Base-by-base conservation (phyloP, 1,140 invertebrate genomes). In the Drosophila quadrilineata region DNA sequence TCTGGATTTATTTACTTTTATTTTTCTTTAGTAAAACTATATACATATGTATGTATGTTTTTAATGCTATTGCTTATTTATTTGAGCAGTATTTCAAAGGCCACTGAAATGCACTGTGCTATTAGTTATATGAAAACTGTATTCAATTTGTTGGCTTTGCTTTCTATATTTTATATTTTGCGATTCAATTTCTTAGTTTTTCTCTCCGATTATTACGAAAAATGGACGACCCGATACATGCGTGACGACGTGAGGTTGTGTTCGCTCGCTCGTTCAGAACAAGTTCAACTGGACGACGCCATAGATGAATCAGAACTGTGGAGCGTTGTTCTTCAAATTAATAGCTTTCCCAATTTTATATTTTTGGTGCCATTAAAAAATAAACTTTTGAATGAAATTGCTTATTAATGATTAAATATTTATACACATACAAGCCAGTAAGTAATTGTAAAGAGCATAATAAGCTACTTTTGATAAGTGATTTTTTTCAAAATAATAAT, bases 1-100 rank as follows among this genome's bases (percentile, higher is more conserved):
- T 77, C 58, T 59, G 69, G 70, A 60, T 84, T 85, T 84, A 84
- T 84, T 85, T 84, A 84, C 79, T 72, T 73, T 82, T 82, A 69
- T 84, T 70, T 77, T 65, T 64, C 16, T 57, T 16, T 72, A 22
- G 43, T 67, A 54, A 64, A 58, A 58, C 43, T 80, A 79, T 59
- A 53, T 65, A 21, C 62, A 66, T n/a, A n/a, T n/a, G n/a, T n/a
- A n/a, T n/a, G n/a, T n/a, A n/a, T n/a, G n/a, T n/a, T n/a, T n/a
- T n/a, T n/a, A n/a, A 63, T 72, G 56, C 16, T 76, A 65, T 73
- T 71, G 77, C 73, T 85, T 74, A 43, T 68, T 57, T 38, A 28
- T 40, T 74, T 84, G 79, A 85, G 73, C 79, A 85, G 77, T 84
- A 74, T 85, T 84, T 71, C 53, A 77, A 84, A 84, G 77, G 77